phyloP scores from a whole-genome alignment of 2,888 invertebrate species.

The Athalia cordata region DNA sequence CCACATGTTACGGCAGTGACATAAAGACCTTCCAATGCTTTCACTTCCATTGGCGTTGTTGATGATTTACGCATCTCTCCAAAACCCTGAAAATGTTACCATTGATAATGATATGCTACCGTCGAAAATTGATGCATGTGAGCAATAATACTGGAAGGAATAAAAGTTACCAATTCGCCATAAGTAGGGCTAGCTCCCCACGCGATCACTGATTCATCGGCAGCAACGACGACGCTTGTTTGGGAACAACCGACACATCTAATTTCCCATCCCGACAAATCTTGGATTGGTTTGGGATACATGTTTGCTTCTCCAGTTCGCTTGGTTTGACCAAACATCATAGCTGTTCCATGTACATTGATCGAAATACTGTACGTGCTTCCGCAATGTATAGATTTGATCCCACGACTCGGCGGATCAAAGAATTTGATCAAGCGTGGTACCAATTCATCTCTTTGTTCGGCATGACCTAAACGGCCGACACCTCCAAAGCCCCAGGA shows the following conservation, averaged over 20 bases:
- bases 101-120: slow-evolving; percentile 6
- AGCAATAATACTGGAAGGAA: slow-evolving; percentile 20
- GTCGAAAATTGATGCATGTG: not conserved
- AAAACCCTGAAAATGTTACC: slow-evolving; percentile 79
- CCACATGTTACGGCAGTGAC: slow-evolving; percentile 89
- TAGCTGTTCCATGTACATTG: slow-evolving; percentile 76
- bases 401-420: slow-evolving; percentile 89
- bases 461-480: slow-evolving; percentile 94
- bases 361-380: slow-evolving; percentile 91
- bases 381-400: slow-evolving; percentile 88
- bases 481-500: slow-evolving; percentile 98
- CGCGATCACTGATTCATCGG: slow-evolving; percentile 92
- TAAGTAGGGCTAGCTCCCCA: slow-evolving; percentile 97
- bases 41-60: slow-evolving; percentile 90
- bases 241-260: slow-evolving; percentile 88
- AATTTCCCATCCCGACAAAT: slow-evolving; percentile 95
- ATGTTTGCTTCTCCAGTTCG: slow-evolving; percentile 96
- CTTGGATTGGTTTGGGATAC: slow-evolving; percentile 96
- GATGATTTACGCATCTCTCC: slow-evolving; percentile 93
- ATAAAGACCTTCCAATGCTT: slow-evolving; percentile 83
- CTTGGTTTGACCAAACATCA: slow-evolving; percentile 92
- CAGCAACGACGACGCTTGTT: slow-evolving; percentile 90
- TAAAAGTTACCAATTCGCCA: slow-evolving; percentile 86
- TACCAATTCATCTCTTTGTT: slow-evolving; percentile 93
- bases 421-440: slow-evolving; percentile 89